These are phyloP conservation scores for Agapornis roseicollis DNA, from an alignment of 2,113 vertebrate genomes.

Conservation along the genomic window DNA sequence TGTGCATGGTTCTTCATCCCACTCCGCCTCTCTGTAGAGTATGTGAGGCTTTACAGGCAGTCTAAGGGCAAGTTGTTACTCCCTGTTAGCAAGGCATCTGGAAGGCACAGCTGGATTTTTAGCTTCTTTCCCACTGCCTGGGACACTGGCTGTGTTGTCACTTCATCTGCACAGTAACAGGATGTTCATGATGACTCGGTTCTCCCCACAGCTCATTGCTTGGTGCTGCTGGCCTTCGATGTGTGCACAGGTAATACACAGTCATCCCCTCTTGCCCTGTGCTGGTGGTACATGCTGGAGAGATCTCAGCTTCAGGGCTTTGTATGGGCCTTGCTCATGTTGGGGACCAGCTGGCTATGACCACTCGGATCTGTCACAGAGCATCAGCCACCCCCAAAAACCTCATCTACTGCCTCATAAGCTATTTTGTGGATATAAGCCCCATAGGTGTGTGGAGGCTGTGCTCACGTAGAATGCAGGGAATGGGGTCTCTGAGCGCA, in stretches of 20 bases:
- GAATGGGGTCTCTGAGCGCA: not conserved
- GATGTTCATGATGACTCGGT: not conserved
- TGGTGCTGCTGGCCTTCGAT: not conserved
- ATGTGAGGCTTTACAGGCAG: not conserved
- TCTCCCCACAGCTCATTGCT: not conserved
- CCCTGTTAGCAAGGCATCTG: not conserved
- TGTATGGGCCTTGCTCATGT: not conserved
- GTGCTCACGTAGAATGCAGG: not conserved
- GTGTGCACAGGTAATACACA: not conserved
- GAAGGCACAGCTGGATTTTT: not conserved
- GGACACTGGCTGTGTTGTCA: not conserved
- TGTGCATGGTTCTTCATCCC: not conserved
- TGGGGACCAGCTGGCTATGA: not conserved
- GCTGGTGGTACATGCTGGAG: not conserved
- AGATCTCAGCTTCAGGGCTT: not conserved
- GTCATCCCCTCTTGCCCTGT: not conserved
- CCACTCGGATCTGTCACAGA: not conserved
- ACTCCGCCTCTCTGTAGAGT: not conserved
- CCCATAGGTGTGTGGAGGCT: fast-evolving
- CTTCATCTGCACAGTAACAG: not conserved
- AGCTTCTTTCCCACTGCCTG: not conserved
- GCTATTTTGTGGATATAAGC: not conserved
- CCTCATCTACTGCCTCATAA: no score
- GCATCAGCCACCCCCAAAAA: not conserved
- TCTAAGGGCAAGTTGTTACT: not conserved